A percentile compares a stretch with the other conserved stretches of the same genome.
Evolutionary conservation across 2,888 invertebrate genomes (phyloP).

Genomic region (Megamerina dolium): DNA sequence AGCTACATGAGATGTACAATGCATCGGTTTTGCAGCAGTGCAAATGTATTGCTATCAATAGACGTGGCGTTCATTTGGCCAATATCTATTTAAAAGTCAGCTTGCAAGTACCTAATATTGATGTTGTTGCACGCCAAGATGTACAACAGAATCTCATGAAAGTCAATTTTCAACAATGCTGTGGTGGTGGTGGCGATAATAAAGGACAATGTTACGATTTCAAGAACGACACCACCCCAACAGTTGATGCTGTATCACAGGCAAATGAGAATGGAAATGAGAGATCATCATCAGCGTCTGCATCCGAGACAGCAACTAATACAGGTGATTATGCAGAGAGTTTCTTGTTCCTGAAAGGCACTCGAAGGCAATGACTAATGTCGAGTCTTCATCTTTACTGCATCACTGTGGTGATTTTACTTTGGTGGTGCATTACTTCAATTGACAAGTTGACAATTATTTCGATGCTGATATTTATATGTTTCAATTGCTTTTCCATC

Average conservation of each 20-base stretch:
- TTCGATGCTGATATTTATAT: too few relatives aligned
- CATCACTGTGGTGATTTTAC: too few relatives aligned
- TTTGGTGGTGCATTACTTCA: too few relatives aligned
- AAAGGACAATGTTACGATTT: constrained; percentile 1
- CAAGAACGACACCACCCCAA: not conserved
- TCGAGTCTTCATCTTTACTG: too few relatives aligned
- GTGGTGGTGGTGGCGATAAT: constrained; percentile 19
- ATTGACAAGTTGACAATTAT: too few relatives aligned
- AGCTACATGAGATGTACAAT: constrained; percentile 34
- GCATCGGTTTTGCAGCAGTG: constrained; percentile 40
- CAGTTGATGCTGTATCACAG: not conserved
- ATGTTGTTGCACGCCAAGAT: not conserved
- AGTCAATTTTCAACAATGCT: constrained; percentile 11
- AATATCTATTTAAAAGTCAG: constrained; percentile 39
- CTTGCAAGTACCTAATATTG: constrained; percentile 18
- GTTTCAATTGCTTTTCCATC: too few relatives aligned
- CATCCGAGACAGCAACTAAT: constrained; percentile 9
- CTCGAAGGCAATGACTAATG: constrained; percentile 35
- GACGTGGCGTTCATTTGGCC: constrained; percentile 34
- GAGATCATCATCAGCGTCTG: constrained; percentile 12
- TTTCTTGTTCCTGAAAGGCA: constrained; percentile 25
- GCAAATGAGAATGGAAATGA: constrained; percentile 7
- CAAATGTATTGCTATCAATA: constrained; percentile 35
- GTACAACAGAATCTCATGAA: not conserved
- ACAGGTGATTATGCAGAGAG: constrained; percentile 40